Conservation (phyloP, 2,113 vertebrate species). For the Oxyura jamaicensis region DNA sequence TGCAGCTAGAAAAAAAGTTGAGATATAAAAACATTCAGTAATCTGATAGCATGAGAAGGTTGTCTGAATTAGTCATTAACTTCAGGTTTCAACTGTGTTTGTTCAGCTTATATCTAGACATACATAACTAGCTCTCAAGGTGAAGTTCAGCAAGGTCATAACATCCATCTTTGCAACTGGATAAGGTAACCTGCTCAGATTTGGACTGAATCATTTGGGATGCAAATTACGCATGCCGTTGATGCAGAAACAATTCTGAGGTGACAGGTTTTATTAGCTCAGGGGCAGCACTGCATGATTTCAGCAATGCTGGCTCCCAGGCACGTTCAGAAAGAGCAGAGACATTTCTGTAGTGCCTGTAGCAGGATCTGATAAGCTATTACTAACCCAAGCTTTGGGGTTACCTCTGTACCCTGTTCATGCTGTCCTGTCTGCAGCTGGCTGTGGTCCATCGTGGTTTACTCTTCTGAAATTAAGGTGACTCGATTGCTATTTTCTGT, state of each 20-base stretch:
- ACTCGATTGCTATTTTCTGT: background rate
- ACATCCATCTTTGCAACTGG: background rate
- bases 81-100: background rate
- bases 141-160: background rate
- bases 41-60: background rate
- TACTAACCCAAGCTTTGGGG: background rate
- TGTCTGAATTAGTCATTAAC: background rate
- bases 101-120: background rate
- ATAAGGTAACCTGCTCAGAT: background rate
- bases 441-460: background rate
- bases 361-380: background rate
- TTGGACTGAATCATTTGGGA: background rate
- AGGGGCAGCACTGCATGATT: background rate
- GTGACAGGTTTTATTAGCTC: background rate
- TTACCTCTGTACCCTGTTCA: background rate
- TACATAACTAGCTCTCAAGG: background rate
- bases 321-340: rapidly evolving
- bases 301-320: background rate
- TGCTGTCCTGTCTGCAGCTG: background rate
- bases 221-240: background rate
- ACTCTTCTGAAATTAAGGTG: background rate
- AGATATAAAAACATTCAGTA: background rate
- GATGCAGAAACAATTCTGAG: background rate
- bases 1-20: background rate
- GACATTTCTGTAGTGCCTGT: background rate